phyloP scores from a whole-genome alignment of 2,113 vertebrate species.

The Oostethus manadensis region DNA sequence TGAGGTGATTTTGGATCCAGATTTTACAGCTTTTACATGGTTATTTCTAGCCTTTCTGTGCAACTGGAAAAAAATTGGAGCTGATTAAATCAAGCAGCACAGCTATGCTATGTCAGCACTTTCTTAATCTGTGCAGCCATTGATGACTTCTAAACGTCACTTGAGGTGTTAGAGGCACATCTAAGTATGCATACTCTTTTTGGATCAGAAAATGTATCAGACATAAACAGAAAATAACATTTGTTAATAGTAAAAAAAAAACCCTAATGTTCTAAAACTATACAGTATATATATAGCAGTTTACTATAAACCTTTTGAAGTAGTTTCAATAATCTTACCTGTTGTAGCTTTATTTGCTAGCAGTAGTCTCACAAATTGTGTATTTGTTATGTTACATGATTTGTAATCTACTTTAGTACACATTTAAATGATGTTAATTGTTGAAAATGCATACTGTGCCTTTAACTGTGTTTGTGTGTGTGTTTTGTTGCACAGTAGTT shows the following conservation, averaged over 20 bases:
- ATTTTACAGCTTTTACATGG: conserved; percentile 4
- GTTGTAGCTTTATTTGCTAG: not conserved
- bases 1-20: not conserved
- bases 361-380: not conserved
- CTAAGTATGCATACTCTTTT: not conserved
- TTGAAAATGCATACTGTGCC: not conserved
- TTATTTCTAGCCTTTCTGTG: conserved; percentile 6
- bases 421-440: not conserved
- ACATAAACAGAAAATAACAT: not conserved
- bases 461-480: not conserved
- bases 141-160: not conserved
- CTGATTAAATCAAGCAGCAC: not conserved
- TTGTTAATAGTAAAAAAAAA: no score
- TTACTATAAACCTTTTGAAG: no score
- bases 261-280: no score
- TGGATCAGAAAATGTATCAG: not conserved
- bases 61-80: not conserved
- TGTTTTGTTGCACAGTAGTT: not conserved
- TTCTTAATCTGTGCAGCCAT: not conserved
- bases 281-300: no score
- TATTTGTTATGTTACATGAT: not conserved
- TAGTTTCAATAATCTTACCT: no score
- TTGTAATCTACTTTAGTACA: not conserved
- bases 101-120: not conserved
- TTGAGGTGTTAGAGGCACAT: not conserved